These are phyloP conservation scores for Coregonus clupeaformis DNA, from an alignment of 2,113 vertebrate species.

Conservation along the genomic window DNA sequence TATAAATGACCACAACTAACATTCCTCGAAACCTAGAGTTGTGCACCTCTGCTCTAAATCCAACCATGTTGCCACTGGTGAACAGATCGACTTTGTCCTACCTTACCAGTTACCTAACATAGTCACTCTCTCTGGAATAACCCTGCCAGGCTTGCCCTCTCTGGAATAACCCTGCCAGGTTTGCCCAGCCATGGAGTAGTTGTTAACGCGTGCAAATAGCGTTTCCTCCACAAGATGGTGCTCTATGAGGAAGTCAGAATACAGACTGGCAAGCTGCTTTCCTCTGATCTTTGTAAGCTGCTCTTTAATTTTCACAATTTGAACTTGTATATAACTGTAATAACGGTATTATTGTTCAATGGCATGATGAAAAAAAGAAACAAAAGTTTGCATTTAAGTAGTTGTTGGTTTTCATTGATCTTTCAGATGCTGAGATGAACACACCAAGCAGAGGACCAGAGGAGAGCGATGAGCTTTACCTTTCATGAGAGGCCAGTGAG, in stretches of 20 bases:
- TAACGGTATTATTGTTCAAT: not conserved
- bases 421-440: constrained; percentile 40
- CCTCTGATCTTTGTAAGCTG: constrained; percentile 50
- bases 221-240: constrained; percentile 72
- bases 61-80: too few species aligned
- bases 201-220: constrained; percentile 72
- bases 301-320: not conserved
- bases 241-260: constrained; percentile 73
- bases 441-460: constrained; percentile 64
- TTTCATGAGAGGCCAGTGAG: not conserved
- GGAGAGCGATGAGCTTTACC: constrained; percentile 81
- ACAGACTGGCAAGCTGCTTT: constrained; percentile 71
- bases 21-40: too few species aligned
- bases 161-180: too few species aligned
- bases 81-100: too few species aligned
- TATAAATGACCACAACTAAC: too few species aligned
- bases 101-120: not conserved
- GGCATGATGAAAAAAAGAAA: too few species aligned
- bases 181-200: constrained; percentile 46
- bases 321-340: not conserved
- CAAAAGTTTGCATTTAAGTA: too few species aligned
- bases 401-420: not conserved
- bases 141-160: too few species aligned
- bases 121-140: too few species aligned
- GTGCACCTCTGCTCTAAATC: too few species aligned